Evolutionary conservation across 2,888 invertebrate genomes (phyloP), one percentile per base, ranked within the genome.

Genomic region (Acronicta leporina): DNA sequence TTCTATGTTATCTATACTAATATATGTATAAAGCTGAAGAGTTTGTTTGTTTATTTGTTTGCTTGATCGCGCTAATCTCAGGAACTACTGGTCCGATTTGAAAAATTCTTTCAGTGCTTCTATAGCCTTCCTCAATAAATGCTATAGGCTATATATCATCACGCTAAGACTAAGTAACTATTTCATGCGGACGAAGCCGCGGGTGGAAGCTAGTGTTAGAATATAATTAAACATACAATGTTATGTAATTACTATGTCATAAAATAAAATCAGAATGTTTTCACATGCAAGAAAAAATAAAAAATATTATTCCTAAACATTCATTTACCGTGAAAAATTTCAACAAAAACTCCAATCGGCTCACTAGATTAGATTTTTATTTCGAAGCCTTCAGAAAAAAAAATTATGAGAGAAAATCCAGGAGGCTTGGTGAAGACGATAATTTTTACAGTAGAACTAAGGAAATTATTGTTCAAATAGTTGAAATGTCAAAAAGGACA

Each of bases 401-500:
- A 33, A 20, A 3, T 30, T 30, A 11, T 30, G 15, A 40, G 9
- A 3, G 15, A 53, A 30, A 35, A 48, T 43, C 48, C 3, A 27
- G 53, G 15, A 40, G 46, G 40, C n/a, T 13, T n/a, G 20, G 4
- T 20, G 13, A 40, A 43, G 3, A 50, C 30, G 27, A 5, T 11
- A 0, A 47, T 44, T 25, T 25, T 44, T 0, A 25, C 13, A 44
- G 25, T 25, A 13, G 20, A 42, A 27, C 15, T 10, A n/a, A 15
- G n/a, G 38, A n/a, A 11, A 4, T 13, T 35, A 35, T 38, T 38
- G n/a, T 38, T 38, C 5, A 33, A 50, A 40, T n/a, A n/a, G 11
- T 45, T 15, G 11, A 20, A 35, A 25, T 25, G 35, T 48, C n/a
- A n/a, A n/a, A n/a, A n/a, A n/a, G 15, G 42, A 47, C 48, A 14